A percentile compares a stretch with the other conserved stretches of the same genome.
Conservation (phyloP, 2,888 invertebrate genomes). For the Drosophila anceps region DNA sequence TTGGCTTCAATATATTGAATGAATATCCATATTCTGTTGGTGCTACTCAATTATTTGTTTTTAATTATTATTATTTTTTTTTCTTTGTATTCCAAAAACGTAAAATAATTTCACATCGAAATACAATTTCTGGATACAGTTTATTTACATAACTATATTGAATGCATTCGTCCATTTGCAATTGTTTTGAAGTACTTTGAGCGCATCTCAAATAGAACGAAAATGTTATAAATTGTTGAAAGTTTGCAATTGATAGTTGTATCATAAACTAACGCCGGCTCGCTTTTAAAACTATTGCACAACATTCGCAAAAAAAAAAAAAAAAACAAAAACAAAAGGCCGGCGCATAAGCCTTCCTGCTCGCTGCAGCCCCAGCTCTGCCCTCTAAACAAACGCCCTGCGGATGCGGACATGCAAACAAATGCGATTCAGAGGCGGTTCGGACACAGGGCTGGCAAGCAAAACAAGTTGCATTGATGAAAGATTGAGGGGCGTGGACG, state of each 20-base stretch:
- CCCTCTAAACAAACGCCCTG: conserved; percentile 3
- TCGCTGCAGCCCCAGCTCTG: not conserved
- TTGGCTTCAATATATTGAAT: not conserved
- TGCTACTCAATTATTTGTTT: not conserved
- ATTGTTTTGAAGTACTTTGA: conserved; percentile 28
- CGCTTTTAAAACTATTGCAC: conserved; percentile 61
- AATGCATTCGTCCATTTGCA: conserved; percentile 22
- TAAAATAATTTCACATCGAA: not conserved
- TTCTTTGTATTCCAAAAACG: not conserved
- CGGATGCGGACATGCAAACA: conserved; percentile 48
- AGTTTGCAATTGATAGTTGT: conserved; percentile 67
- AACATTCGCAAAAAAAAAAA: conserved; percentile 64
- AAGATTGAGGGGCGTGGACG: not conserved
- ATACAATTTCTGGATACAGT: not conserved
- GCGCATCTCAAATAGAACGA: conserved; percentile 28
- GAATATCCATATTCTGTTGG: not conserved
- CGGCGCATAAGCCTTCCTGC: not conserved
- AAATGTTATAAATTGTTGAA: conserved; percentile 30
- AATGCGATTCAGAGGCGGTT: conserved; percentile 71
- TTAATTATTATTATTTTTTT: not conserved
- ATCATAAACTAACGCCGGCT: conserved; percentile 58
- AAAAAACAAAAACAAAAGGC: conserved; percentile 65
- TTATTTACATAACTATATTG: conserved; percentile 13
- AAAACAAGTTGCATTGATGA: conserved; percentile 55
- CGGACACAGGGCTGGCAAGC: conserved; percentile 50